A percentile compares a stretch with the other conserved stretches of the same genome.
Conservation (phyloP, 2,113 vertebrate genomes). For the Malurus elegans region DNA sequence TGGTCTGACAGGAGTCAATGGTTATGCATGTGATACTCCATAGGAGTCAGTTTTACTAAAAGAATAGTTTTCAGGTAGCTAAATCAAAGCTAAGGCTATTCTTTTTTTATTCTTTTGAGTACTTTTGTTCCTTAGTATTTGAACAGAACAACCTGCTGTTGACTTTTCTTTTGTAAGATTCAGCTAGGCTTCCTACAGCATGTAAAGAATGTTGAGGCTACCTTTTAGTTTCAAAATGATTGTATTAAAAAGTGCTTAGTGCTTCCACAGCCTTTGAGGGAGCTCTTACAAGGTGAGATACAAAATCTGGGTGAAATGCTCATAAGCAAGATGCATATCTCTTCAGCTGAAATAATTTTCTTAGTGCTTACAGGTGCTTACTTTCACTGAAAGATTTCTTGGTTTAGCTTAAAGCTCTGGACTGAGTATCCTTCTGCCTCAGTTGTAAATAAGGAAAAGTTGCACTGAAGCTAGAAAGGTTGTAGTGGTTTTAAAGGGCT, state of each 20-base stretch:
- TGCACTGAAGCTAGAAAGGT: neutral
- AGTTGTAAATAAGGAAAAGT: conserved; percentile 14
- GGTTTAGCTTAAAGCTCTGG: neutral
- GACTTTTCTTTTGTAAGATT: neutral
- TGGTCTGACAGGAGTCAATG: neutral
- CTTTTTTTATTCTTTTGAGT: neutral
- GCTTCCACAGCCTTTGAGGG: neutral
- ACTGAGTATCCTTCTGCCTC: neutral
- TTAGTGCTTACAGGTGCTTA: neutral
- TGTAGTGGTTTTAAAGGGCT: conserved; percentile 19
- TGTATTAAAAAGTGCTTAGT: neutral
- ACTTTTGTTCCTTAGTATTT: neutral
- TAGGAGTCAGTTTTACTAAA: neutral
- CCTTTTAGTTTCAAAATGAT: neutral
- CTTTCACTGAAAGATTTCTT: neutral
- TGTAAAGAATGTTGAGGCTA: neutral
- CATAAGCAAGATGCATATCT: neutral
- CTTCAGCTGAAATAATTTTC: neutral
- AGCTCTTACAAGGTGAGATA: neutral
- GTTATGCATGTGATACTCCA: neutral
- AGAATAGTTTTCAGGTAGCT: neutral
- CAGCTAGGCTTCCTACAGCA: neutral
- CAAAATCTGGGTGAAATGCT: neutral
- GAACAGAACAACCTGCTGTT: conserved; percentile 5
- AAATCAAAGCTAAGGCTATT: neutral